Evolutionary conservation across 2,797 vertebrate species (phyloP).

Genomic region (Esox masquinongy): DNA sequence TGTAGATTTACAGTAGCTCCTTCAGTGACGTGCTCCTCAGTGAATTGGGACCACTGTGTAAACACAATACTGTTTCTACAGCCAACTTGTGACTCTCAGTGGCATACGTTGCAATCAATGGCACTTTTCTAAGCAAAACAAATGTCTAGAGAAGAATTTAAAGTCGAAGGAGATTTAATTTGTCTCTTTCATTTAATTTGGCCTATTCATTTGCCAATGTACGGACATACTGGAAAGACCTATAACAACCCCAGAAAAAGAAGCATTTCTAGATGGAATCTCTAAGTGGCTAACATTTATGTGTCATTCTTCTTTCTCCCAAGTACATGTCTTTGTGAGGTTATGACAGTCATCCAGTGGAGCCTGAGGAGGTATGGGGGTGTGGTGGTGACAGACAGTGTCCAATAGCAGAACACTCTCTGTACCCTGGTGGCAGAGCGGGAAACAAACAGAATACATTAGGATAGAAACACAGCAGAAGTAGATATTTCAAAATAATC

Average conservation of each 20-base stretch:
- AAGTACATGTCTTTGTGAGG: constrained; percentile 29
- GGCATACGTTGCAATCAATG: constrained; percentile 20
- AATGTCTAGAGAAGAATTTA: constrained; percentile 1
- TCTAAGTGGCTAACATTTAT: constrained; percentile 39
- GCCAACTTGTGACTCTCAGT: constrained; percentile 35
- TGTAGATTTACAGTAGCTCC: constrained; percentile 48
- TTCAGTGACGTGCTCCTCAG: constrained; percentile 57
- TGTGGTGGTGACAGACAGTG: constrained; percentile 33
- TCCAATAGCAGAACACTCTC: constrained; percentile 31
- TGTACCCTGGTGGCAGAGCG: constrained; percentile 46
- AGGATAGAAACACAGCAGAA: constrained; percentile 32
- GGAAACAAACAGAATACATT: constrained; percentile 20
- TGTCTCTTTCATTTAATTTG: constrained; percentile 23
- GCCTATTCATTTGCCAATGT: constrained; percentile 37
- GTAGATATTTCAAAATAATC: constrained; percentile 45
- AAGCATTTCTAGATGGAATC: constrained; percentile 39
- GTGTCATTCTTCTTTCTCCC: constrained; percentile 38
- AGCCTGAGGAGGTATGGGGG: constrained; percentile 30
- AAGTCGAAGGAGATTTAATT: not conserved
- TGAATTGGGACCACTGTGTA: constrained; percentile 47
- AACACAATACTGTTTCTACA: constrained; percentile 43
- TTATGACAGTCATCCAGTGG: constrained; percentile 24
- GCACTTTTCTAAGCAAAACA: constrained; percentile 9
- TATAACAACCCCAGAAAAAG: constrained; percentile 17
- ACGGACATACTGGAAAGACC: constrained; percentile 34